Percentiles rank a stretch among this genome's conserved stretches.
phyloP scores from a whole-genome alignment of 2,113 vertebrate genomes.

The Calyptommatus sinebrachiatus region DNA sequence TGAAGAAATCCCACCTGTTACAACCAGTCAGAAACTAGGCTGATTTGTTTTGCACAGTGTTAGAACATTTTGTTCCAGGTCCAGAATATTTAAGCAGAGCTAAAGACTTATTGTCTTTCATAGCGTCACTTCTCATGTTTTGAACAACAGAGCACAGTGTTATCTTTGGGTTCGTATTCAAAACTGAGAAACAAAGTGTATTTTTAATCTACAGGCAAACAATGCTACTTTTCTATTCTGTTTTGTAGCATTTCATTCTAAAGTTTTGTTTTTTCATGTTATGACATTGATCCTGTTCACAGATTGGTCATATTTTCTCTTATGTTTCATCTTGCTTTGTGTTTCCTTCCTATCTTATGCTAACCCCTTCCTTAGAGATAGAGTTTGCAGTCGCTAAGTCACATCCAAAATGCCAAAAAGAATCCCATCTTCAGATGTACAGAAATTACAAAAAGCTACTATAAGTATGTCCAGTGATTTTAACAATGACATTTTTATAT shows the following conservation, averaged over 20 bases:
- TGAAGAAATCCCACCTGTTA: not conserved
- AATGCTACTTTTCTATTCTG: constrained; percentile 2
- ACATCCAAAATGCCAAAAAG: constrained; percentile 25
- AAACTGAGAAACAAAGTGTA: constrained; percentile 25
- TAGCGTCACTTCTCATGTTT: constrained; percentile 36
- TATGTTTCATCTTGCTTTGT: constrained; percentile 17
- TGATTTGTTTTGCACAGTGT: constrained; percentile 41
- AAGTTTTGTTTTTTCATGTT: not conserved
- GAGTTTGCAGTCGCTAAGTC: not conserved
- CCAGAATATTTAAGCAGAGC: constrained; percentile 36
- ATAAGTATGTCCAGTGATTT: not conserved
- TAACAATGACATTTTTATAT: not conserved
- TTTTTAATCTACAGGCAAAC: constrained; percentile 13
- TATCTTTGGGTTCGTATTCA: constrained; percentile 28
- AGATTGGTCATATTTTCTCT: not conserved
- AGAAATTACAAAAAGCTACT: constrained; percentile 1
- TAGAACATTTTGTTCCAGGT: constrained; percentile 45
- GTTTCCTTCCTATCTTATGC: not conserved
- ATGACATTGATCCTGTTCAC: not conserved
- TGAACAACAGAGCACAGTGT: constrained; percentile 31
- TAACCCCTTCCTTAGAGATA: too few relatives aligned
- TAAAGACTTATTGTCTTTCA: constrained; percentile 40
- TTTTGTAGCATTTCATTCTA: not conserved
- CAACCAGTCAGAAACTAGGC: constrained; percentile 24
- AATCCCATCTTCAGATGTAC: constrained; percentile 23